A percentile compares a stretch with the other conserved stretches of the same genome.
These are phyloP conservation scores for Pelecanoides urinatrix DNA, from an alignment of 2,113 vertebrate genomes.

Conservation along the genomic window DNA sequence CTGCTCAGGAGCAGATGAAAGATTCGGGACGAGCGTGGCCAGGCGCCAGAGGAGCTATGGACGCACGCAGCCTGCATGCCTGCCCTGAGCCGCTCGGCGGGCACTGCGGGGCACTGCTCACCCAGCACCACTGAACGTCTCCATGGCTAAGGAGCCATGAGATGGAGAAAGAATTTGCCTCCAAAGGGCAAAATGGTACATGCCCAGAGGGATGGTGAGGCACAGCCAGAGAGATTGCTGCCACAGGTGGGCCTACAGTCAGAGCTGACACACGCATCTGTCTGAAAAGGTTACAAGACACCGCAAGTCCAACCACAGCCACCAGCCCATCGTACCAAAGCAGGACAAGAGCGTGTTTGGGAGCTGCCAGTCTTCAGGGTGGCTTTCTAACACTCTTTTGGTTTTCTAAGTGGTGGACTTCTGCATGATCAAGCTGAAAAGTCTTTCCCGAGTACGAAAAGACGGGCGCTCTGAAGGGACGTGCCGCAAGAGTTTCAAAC, in stretches of 20 bases:
- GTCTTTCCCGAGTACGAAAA: background rate
- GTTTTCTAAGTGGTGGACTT: background rate
- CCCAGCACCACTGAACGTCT: background rate
- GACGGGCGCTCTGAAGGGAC: background rate
- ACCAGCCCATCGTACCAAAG: background rate
- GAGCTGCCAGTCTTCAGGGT: background rate
- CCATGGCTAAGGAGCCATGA: background rate
- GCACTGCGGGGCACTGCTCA: background rate
- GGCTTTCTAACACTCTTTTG: background rate
- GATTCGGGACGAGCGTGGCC: background rate
- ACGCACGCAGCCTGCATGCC: background rate
- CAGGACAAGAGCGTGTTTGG: rapidly evolving
- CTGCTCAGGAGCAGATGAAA: background rate
- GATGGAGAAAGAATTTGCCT: background rate
- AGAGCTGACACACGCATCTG: background rate
- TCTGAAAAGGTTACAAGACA: background rate
- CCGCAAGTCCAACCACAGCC: background rate
- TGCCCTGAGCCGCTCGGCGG: background rate
- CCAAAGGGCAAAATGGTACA: background rate
- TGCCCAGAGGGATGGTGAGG: background rate
- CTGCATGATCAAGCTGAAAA: background rate
- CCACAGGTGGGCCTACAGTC: background rate
- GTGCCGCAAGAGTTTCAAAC: background rate
- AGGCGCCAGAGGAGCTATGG: rapidly evolving
- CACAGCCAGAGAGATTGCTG: rapidly evolving